Evolutionary conservation across 2,797 vertebrate genomes (phyloP).

Genomic region (Cossypha dichroa): DNA sequence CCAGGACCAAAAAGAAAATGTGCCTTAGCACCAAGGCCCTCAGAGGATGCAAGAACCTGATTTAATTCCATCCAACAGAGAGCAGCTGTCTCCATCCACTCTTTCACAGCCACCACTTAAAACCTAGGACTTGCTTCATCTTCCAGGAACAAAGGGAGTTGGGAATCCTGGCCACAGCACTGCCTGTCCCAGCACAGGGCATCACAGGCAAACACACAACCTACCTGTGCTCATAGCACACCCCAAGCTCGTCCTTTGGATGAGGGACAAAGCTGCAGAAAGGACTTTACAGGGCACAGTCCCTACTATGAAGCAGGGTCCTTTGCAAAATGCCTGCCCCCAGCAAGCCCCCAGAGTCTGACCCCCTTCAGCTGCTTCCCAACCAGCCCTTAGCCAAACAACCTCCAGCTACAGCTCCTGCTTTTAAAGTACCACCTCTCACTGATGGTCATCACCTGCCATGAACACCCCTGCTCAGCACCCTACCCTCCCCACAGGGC

Average conservation of each 20-base stretch:
- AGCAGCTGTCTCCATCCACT: neutral
- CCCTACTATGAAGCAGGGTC: fast-evolving
- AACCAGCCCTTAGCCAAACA: fast-evolving
- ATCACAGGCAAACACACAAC: neutral
- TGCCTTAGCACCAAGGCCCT: neutral
- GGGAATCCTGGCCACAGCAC: neutral
- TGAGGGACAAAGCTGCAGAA: neutral
- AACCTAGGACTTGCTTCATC: fast-evolving
- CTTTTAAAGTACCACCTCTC: neutral
- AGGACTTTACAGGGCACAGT: neutral
- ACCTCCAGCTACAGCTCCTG: fast-evolving
- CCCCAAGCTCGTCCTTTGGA: fast-evolving
- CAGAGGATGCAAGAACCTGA: neutral
- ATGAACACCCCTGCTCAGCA: neutral
- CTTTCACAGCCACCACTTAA: neutral
- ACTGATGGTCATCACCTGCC: neutral
- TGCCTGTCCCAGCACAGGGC: fast-evolving
- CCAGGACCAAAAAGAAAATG: fast-evolving
- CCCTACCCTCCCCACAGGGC: neutral
- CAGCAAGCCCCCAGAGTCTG: fast-evolving
- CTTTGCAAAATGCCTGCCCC: fast-evolving
- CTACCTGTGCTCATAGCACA: neutral
- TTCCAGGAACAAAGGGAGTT: fast-evolving
- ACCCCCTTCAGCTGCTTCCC: fast-evolving
- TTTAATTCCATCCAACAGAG: neutral